Conservation (phyloP, 2,797 vertebrate genomes). For the Lacerta bilineata region DNA sequence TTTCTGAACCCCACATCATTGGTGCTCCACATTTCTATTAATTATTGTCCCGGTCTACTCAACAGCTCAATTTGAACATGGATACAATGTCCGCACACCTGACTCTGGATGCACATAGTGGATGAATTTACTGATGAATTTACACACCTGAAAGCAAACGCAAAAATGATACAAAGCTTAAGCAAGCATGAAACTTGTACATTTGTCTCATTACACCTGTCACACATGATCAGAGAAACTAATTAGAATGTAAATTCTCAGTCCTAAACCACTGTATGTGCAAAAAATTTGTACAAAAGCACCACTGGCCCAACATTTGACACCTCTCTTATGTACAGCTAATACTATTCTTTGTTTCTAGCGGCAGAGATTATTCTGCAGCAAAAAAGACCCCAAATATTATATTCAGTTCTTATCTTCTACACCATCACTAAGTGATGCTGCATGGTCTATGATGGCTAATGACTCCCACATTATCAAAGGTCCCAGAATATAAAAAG, state of each 20-base stretch:
- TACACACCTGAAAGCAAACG: rapidly evolving
- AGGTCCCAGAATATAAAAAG: background rate
- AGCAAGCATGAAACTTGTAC: rapidly evolving
- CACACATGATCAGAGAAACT: background rate
- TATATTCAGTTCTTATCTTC: background rate
- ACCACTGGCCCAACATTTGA: rapidly evolving
- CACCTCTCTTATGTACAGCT: rapidly evolving
- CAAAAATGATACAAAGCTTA: background rate
- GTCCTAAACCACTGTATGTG: rapidly evolving
- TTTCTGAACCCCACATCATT: background rate
- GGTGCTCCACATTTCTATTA: background rate
- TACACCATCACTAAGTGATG: background rate
- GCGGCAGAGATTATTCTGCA: rapidly evolving
- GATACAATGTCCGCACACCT: background rate
- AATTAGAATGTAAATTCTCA: rapidly evolving
- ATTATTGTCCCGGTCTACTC: background rate
- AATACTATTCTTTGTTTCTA: rapidly evolving
- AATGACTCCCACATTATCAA: background rate
- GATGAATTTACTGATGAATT: too few relatives aligned
- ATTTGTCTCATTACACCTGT: background rate
- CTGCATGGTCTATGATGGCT: background rate
- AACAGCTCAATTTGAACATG: background rate
- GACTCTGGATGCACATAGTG: background rate
- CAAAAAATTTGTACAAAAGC: rapidly evolving
- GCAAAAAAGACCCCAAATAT: background rate